These are phyloP conservation scores for Tenualosa thibaudeaui DNA, from an alignment of 2,797 vertebrate genomes.

Conservation along the genomic window DNA sequence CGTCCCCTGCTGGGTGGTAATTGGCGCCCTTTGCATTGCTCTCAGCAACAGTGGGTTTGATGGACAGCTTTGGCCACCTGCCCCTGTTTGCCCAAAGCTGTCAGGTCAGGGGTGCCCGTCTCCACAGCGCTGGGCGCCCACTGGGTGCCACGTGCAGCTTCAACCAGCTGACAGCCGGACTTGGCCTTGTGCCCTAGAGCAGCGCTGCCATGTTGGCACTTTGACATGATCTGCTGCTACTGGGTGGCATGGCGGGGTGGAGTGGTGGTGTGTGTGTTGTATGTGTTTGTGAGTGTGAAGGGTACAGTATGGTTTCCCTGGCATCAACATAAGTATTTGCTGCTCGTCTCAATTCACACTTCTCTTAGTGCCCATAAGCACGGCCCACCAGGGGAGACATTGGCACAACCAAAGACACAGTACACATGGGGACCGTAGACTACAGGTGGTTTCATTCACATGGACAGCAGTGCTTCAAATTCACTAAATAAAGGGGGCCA, in stretches of 20 bases:
- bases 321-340: constrained; percentile 11
- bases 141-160: constrained; percentile 33
- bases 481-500: no score
- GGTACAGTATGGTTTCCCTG: constrained; percentile 19
- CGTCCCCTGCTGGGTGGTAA: constrained; percentile 80
- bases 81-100: constrained; percentile 61
- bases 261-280: neutral
- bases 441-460: neutral
- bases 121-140: constrained; percentile 33
- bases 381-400: neutral
- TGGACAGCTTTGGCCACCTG: constrained; percentile 83
- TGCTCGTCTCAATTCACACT: constrained; percentile 42
- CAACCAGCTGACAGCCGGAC: constrained; percentile 19
- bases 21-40: constrained; percentile 77
- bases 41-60: constrained; percentile 70
- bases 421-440: neutral
- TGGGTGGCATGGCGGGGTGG: constrained; percentile 25
- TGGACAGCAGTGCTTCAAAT: no score
- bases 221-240: constrained; percentile 22
- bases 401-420: neutral
- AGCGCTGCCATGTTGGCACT: constrained; percentile 16
- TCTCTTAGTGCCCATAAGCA: neutral
- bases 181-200: constrained; percentile 40
- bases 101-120: neutral
- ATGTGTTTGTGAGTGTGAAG: constrained; percentile 22